Conservation (phyloP, 2,113 vertebrate species). For the Podarcis raffonei region DNA sequence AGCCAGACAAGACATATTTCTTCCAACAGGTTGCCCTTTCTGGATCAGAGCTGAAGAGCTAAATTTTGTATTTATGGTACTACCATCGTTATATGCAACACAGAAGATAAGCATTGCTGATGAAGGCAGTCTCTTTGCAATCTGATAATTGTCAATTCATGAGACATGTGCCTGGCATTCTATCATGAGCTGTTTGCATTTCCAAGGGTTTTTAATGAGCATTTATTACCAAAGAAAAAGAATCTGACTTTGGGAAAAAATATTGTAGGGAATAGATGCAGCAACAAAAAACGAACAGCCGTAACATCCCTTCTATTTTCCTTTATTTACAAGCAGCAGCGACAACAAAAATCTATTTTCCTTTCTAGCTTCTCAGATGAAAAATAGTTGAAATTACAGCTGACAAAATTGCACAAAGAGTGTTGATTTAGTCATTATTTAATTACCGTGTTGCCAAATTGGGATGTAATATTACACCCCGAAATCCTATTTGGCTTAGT, state of each 20-base stretch:
- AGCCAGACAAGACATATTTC: background rate
- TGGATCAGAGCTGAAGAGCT: background rate
- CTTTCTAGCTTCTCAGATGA: background rate
- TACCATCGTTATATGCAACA: background rate
- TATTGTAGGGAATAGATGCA: background rate
- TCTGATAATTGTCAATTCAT: constrained; percentile 9
- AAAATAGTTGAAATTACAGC: background rate
- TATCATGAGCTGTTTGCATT: background rate
- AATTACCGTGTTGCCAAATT: background rate
- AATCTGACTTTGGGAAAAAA: constrained; percentile 4
- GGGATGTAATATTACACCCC: background rate
- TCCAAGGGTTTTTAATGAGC: background rate
- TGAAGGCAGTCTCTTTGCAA: background rate
- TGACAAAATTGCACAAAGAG: background rate
- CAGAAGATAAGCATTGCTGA: background rate
- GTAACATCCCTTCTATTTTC: background rate
- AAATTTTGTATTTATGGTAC: background rate
- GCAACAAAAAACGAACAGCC: background rate
- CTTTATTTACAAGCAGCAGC: background rate
- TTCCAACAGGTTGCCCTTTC: background rate
- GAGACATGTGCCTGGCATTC: background rate
- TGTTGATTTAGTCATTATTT: background rate
- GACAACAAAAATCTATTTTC: background rate
- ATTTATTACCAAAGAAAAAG: background rate
- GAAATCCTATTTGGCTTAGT: background rate